Base-by-base conservation (phyloP, 1,140 invertebrate genomes). In the Vanessa tameamea region DNA sequence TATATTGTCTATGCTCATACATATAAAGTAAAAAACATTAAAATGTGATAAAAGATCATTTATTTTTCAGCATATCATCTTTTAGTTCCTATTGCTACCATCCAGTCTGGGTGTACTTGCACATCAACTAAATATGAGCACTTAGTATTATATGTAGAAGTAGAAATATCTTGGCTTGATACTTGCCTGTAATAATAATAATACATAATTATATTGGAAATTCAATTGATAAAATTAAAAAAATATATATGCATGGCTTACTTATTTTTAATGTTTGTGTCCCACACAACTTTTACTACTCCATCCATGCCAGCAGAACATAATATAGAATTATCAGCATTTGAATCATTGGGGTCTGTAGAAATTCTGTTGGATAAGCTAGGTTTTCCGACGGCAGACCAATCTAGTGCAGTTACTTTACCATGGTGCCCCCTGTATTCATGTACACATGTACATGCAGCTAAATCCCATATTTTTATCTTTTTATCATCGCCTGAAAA, bases 361-460 rank as follows among this genome's bases (percentile, higher is more conserved):
- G 78, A 64, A 92, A 75, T 95, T 95, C 93, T 96, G 94, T 64
- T 94, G 89, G 82, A 91, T 14, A 92, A 78, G 43, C 78, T 88
- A 8, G 88, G 77, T 65, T 90, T 91, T 26, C 86, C 90, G 11
- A 92, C 78, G 8, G 88, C 80, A 5, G 90, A 93, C 94, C 94
- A 94, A 31, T 93, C 90, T 8, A 98, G 94, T 64, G 95, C 95
- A 64, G 96, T 95, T 0, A 98, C 95, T 66, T 95, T 94, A 16
- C 94, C 94, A 68, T 95, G 94, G 88, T 98, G 97, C 37, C 97
- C 96, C 91, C 95, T 95, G 79, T 98, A 96, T 85, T 97, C 96
- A 61, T 94, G 91, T 16, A 94, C 83, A 82, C 94, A 94, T 7
- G 90, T 92, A 26, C 94, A 93, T 16, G 93, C 93, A 6, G 94